These are phyloP conservation scores for Hylaea fasciaria DNA, from an alignment of 2,888 invertebrate genomes.

Conservation along the genomic window DNA sequence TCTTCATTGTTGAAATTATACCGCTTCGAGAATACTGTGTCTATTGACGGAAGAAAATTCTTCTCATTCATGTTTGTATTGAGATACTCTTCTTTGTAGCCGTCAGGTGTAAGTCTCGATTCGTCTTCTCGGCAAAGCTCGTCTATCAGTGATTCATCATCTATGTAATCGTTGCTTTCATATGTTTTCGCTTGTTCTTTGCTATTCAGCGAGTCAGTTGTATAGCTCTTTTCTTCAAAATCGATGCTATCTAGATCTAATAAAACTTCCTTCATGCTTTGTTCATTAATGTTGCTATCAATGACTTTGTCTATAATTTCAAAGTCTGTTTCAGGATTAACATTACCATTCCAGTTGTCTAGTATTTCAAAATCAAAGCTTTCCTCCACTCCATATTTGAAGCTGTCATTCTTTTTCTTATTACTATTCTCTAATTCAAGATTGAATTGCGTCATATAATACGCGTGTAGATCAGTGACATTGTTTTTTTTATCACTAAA, in stretches of 20 bases:
- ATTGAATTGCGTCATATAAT: conserved; percentile 82
- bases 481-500: conserved; percentile 70
- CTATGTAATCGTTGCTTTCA: conserved; percentile 73
- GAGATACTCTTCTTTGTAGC: conserved; percentile 70
- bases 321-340: conserved; percentile 59
- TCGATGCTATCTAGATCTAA: conserved; percentile 76
- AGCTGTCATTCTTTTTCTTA: conserved; percentile 63
- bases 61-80: conserved; percentile 59
- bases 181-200: conserved; percentile 55
- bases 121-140: conserved; percentile 80
- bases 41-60: conserved; percentile 76
- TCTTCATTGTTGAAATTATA: conserved; percentile 66
- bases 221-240: conserved; percentile 68
- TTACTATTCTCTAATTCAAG: conserved; percentile 78
- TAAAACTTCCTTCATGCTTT: conserved; percentile 78
- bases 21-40: conserved; percentile 76
- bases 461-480: conserved; percentile 77
- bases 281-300: conserved; percentile 72
- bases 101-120: conserved; percentile 68
- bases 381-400: conserved; percentile 74
- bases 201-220: conserved; percentile 50
- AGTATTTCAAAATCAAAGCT: conserved; percentile 78
- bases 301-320: conserved; percentile 74
- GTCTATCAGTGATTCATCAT: conserved; percentile 78
- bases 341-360: conserved; percentile 61